Conservation (phyloP, 2,888 invertebrate genomes). For the Acrocera orbiculus region DNA sequence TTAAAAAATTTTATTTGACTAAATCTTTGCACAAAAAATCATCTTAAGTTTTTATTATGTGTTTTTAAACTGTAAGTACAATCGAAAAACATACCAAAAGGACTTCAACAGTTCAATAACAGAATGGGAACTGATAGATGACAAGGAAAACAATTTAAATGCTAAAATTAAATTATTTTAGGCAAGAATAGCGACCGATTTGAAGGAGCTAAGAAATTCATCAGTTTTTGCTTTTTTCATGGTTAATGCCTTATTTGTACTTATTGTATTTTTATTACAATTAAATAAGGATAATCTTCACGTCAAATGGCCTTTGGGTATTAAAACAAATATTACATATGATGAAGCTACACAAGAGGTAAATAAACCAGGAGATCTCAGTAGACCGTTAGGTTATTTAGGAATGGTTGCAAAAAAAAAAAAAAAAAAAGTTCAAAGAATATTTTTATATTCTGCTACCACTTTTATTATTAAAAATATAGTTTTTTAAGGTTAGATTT, state of each 20-base stretch:
- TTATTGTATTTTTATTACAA: slow-evolving; percentile 96
- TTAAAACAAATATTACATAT: slow-evolving; percentile 83
- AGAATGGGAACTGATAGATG: slow-evolving; percentile 1
- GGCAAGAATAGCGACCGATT: slow-evolving; percentile 76
- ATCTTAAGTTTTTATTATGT: not conserved
- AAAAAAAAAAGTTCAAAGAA: too few relatives aligned
- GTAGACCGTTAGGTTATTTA: too few relatives aligned
- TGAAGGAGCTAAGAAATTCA: slow-evolving; percentile 88
- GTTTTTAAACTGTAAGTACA: not conserved
- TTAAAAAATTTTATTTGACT: too few relatives aligned
- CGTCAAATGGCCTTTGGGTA: slow-evolving; percentile 91
- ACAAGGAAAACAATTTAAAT: slow-evolving; percentile 1
- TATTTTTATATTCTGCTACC: too few relatives aligned
- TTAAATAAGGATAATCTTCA: slow-evolving; percentile 93
- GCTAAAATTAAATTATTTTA: slow-evolving; percentile 42
- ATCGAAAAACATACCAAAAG: not conserved
- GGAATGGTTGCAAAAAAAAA: too few relatives aligned
- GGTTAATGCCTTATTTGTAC: slow-evolving; percentile 96
- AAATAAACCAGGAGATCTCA: too few relatives aligned
- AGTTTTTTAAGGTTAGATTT: too few relatives aligned
- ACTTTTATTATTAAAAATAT: too few relatives aligned
- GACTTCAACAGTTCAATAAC: too few relatives aligned
- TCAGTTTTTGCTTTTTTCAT: slow-evolving; percentile 96
- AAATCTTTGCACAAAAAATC: not conserved
- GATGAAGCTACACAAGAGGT: slow-evolving; percentile 83